These are phyloP conservation scores for Aphelocoma californica DNA, from an alignment of 2,797 vertebrate species.

Conservation along the genomic window DNA sequence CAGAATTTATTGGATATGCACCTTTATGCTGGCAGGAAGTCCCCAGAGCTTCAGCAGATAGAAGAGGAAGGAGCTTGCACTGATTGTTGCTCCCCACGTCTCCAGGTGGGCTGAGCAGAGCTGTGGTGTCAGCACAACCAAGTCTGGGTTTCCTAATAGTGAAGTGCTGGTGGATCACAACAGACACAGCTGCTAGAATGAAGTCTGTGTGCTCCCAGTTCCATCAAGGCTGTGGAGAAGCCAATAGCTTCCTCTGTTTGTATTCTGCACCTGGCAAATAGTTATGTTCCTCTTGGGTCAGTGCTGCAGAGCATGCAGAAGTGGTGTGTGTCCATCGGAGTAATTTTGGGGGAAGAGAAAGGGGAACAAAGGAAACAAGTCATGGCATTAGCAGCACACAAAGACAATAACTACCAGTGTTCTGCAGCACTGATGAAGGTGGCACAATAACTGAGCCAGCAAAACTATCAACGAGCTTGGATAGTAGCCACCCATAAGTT, in stretches of 20 bases:
- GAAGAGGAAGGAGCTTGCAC: not conserved
- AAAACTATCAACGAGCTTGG: not conserved
- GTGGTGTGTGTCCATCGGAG: not conserved
- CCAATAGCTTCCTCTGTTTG: not conserved
- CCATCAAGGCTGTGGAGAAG: not conserved
- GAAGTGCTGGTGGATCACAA: not conserved
- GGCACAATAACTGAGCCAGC: not conserved
- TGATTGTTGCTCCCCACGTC: fast-evolving
- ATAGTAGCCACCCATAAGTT: not conserved
- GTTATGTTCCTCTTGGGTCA: fast-evolving
- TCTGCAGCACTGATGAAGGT: not conserved
- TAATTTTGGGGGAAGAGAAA: not conserved
- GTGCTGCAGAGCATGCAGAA: not conserved
- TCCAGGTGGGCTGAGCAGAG: not conserved
- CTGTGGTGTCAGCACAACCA: not conserved
- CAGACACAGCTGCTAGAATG: not conserved
- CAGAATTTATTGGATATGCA: not conserved
- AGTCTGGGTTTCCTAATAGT: not conserved
- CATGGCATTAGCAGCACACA: not conserved
- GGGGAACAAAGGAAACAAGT: not conserved
- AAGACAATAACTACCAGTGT: not conserved
- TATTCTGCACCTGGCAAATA: not conserved
- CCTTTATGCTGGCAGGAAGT: not conserved
- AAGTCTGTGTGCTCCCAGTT: not conserved
- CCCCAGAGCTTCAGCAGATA: not conserved